phyloP scores from a whole-genome alignment of 2,888 invertebrate genomes.

The Oeneis ivallda region DNA sequence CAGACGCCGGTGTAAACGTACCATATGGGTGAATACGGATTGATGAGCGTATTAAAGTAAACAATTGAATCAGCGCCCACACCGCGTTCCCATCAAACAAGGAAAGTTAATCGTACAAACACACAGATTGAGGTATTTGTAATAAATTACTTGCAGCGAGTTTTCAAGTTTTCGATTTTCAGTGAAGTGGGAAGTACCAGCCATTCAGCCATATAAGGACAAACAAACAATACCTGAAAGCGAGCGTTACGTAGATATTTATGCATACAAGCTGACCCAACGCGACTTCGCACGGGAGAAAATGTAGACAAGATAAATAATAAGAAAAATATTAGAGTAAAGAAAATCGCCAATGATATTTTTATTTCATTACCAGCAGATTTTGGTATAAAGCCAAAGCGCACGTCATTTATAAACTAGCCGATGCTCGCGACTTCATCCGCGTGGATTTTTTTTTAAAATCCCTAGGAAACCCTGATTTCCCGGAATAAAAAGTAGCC shows the following conservation, averaged over 20 bases:
- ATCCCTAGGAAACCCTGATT: no score
- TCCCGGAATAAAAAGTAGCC: no score
- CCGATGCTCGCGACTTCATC: no score
- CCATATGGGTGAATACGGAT: conserved; percentile 55
- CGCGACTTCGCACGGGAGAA: not conserved
- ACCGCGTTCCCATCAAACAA: conserved; percentile 32
- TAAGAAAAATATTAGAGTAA: not conserved
- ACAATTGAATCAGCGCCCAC: conserved; percentile 63
- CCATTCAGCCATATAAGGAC: not conserved
- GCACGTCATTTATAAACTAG: conserved; percentile 12
- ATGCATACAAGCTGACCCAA: no score
- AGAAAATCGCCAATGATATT: not conserved
- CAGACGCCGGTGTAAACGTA: conserved; percentile 50
- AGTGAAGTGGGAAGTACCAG: not conserved
- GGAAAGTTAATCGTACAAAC: conserved; percentile 26
- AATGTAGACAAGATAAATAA: conserved; percentile 1
- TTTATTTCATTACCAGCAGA: conserved; percentile 10
- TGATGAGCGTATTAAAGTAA: conserved; percentile 62
- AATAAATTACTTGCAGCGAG: not conserved
- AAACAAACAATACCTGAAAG: no score
- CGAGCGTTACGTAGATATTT: no score
- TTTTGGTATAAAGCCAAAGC: conserved; percentile 20
- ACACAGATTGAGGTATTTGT: not conserved
- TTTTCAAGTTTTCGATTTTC: not conserved
- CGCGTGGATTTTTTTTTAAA: no score